Evolutionary conservation across 2,888 invertebrate species (phyloP).

Genomic region (Drosophila ochracea): DNA sequence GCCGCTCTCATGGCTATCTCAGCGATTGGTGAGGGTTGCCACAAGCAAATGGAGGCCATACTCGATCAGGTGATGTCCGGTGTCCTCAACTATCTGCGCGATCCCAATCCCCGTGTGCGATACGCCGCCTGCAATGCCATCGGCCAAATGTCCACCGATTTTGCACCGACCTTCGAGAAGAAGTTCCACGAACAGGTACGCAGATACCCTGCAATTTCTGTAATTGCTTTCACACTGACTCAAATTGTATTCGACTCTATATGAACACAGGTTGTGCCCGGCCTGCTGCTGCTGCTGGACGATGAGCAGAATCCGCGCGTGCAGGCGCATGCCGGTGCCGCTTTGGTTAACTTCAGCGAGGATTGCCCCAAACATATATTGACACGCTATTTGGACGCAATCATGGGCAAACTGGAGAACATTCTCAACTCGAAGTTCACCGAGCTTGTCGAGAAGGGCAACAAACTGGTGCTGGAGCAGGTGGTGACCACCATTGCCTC

Average conservation of each 20-base stretch:
- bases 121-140: conserved; percentile 99
- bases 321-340: conserved; percentile 94
- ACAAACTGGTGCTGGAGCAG: conserved; percentile 98
- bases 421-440: conserved; percentile 97
- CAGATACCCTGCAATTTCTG: neutral
- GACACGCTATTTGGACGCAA: conserved; percentile 94
- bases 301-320: conserved; percentile 97
- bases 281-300: conserved; percentile 94
- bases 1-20: conserved; percentile 99
- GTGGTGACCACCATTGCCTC: conserved; percentile 98
- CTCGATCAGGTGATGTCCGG: conserved; percentile 97
- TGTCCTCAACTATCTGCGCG: conserved; percentile 93
- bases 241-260: neutral
- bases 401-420: conserved; percentile 95
- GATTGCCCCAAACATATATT: conserved; percentile 98
- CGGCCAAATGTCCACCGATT: conserved; percentile 99
- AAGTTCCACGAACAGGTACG: conserved; percentile 94
- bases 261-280: conserved; percentile 90
- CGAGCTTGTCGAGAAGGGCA: conserved; percentile 96
- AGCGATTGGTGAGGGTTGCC: conserved; percentile 99
- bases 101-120: conserved; percentile 88
- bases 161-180: conserved; percentile 98
- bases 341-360: conserved; percentile 99
- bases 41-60: conserved; percentile 98
- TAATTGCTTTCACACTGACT: neutral